These are phyloP conservation scores for Tenthredo livida DNA, from an alignment of 2,888 invertebrate genomes.

Conservation along the genomic window DNA sequence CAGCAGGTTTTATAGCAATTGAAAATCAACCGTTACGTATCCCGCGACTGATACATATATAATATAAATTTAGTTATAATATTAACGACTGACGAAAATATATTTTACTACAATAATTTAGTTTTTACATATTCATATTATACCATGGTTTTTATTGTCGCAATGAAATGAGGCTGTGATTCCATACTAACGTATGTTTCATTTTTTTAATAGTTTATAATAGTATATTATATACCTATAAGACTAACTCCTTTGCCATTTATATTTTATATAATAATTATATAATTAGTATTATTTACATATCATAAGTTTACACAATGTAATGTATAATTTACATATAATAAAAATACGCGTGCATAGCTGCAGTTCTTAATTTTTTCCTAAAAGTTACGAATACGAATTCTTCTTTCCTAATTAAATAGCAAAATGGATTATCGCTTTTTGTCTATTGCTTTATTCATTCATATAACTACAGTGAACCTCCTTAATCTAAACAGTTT, in stretches of 20 bases:
- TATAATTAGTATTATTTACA: neutral
- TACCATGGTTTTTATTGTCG: neutral
- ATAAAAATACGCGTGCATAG: neutral
- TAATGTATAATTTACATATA: neutral
- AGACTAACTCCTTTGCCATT: neutral
- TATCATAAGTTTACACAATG: neutral
- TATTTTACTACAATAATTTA: neutral
- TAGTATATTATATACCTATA: neutral
- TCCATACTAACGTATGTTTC: neutral
- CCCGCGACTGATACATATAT: neutral
- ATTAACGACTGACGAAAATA: slow-evolving; percentile 12
- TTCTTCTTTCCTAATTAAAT: neutral
- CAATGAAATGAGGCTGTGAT: slow-evolving; percentile 36
- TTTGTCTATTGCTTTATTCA: neutral
- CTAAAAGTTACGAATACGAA: neutral
- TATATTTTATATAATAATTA: neutral
- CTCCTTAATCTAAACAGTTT: neutral
- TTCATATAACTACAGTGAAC: neutral
- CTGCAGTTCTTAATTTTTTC: neutral
- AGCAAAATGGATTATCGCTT: neutral
- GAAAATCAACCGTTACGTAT: neutral
- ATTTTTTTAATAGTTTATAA: neutral
- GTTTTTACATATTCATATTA: neutral
- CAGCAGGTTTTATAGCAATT: neutral
- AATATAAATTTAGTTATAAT: neutral